Evolutionary conservation across 2,888 invertebrate species (phyloP).

Genomic region (Cephus rjabovi): DNA sequence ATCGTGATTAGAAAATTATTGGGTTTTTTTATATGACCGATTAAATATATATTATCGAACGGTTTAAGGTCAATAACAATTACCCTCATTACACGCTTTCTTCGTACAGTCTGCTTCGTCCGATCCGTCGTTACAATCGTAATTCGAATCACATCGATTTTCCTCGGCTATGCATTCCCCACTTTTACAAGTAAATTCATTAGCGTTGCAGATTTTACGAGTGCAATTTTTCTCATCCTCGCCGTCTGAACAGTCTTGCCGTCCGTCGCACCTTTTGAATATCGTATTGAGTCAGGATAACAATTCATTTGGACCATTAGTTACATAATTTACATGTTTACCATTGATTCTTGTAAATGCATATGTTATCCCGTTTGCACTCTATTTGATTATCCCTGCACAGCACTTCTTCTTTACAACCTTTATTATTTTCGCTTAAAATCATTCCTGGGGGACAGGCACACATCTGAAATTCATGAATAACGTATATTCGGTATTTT

Average conservation of each 20-base stretch:
- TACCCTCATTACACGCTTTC: constrained; percentile 32
- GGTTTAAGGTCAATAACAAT: background rate
- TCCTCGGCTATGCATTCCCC: constrained; percentile 68
- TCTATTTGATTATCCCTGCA: constrained; percentile 65
- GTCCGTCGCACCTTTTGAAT: constrained; percentile 68
- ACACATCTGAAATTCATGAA: constrained; percentile 58
- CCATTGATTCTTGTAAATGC: constrained; percentile 58
- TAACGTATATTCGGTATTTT: background rate
- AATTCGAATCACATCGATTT: constrained; percentile 68
- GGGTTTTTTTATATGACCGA: background rate
- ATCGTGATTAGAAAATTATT: background rate
- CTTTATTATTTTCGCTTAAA: constrained; percentile 68
- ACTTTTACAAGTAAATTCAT: constrained; percentile 70
- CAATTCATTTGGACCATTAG: background rate
- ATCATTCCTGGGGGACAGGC: constrained; percentile 77
- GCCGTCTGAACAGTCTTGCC: constrained; percentile 68
- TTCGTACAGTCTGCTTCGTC: constrained; percentile 70
- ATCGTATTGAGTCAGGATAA: background rate
- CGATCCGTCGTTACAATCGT: constrained; percentile 71
- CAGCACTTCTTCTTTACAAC: constrained; percentile 69
- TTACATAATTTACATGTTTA: constrained; percentile 20
- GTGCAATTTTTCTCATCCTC: constrained; percentile 73
- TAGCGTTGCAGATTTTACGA: constrained; percentile 58
- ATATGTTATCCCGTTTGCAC: constrained; percentile 67
- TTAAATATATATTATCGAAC: background rate